Base-by-base conservation (phyloP, 2,888 invertebrate species). In the Eubasilissa splendida region DNA sequence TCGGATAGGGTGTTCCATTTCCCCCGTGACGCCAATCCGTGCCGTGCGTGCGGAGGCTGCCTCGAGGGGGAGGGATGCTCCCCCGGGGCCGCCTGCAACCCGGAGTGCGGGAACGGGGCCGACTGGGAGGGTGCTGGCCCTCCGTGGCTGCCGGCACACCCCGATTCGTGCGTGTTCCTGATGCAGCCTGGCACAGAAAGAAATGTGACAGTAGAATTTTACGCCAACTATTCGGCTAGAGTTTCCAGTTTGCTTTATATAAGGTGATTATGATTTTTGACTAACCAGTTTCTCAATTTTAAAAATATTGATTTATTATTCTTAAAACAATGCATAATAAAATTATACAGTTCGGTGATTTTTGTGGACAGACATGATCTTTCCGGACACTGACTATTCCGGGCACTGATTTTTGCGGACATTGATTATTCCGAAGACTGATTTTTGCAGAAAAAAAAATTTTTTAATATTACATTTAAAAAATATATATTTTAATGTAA, bases 181-280 rank as follows among this genome's bases (percentile, higher is more conserved):
- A 88, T 96, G 85, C 88, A 89, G 84, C 93, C 95, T 22, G 91
- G 90, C 75, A 91, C 91, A 14, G 89, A 89, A 85, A 85, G 90
- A 52, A 90, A 90, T 79, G 85, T 92, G 5, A 86, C 86, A 76
- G 85, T 93, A 5, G 88, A 87, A 42, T 92, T 92, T 86, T 85
- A 87, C 84, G 92, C 92, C 33, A 84, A 86, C 56, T 86, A 87
- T 78, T 85, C 91, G 4, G 87, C 86, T 53, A 85, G 88, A 31
- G 88, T 91, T 85, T 88, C 91, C 63, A 89, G 92, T 0, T 87
- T 90, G 81, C 86, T 93, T 11, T 91, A 92, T 84, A 87, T 93
- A 11, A 86, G 89, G 90, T 89, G 9, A 50, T 83, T 52, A 12
- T 33, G 12, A 7, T 31, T 66, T 66, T 66, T 33, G 22, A 22